Evolutionary conservation across 2,888 invertebrate genomes (phyloP).

Genomic region (Neoscelio sp.): DNA sequence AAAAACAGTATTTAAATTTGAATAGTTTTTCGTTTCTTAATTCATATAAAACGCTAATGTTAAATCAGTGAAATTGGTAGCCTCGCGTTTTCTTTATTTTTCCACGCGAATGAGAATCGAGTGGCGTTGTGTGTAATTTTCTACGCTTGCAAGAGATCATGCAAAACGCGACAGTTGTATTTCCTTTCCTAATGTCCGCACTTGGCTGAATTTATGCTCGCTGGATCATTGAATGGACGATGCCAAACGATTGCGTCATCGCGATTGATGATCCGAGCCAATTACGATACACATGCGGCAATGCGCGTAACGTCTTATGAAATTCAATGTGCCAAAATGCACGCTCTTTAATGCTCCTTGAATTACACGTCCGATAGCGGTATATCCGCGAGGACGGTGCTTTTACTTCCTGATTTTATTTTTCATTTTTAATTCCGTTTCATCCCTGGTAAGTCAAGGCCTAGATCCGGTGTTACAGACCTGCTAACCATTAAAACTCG

Average conservation of each 20-base stretch:
- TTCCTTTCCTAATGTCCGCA: slow-evolving; percentile 4
- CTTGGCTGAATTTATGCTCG: slow-evolving; percentile 34
- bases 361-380: slow-evolving; percentile 2
- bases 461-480: slow-evolving; percentile 20
- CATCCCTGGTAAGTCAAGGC: slow-evolving; percentile 34
- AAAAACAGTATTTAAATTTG: too few species aligned
- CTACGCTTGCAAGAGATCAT: slow-evolving; percentile 16
- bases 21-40: too few species aligned
- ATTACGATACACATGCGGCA: slow-evolving; percentile 19
- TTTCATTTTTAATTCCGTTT: neutral
- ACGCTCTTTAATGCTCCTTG: slow-evolving; percentile 23
- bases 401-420: slow-evolving; percentile 28
- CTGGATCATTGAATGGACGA: slow-evolving; percentile 41
- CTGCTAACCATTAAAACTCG: slow-evolving; percentile 7
- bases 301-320: slow-evolving; percentile 46
- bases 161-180: slow-evolving; percentile 13
- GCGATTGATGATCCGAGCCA: slow-evolving; percentile 53
- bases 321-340: slow-evolving; percentile 40
- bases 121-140: slow-evolving; percentile 16
- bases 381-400: slow-evolving; percentile 1
- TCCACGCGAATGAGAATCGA: neutral
- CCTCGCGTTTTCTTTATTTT: neutral
- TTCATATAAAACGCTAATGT: too few species aligned
- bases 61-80: too few species aligned
- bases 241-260: slow-evolving; percentile 22